A percentile compares a stretch with the other conserved stretches of the same genome.
Conservation (phyloP, 2,888 invertebrate genomes). For the Slavum lentiscoides region DNA sequence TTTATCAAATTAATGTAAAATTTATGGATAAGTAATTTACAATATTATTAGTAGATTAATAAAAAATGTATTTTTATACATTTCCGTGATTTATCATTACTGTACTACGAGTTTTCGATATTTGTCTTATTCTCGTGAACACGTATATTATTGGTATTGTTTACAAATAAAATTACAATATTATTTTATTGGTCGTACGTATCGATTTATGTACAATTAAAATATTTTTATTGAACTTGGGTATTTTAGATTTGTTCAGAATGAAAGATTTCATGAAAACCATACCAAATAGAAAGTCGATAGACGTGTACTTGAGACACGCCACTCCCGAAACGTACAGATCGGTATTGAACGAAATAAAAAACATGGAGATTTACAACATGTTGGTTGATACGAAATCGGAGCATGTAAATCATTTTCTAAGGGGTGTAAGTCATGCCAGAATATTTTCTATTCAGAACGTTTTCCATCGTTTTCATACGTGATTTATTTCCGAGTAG, state of each 20-base stretch:
- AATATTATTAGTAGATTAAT: no score
- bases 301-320: slow-evolving; percentile 73
- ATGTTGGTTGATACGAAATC: slow-evolving; percentile 77
- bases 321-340: slow-evolving; percentile 70
- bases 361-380: slow-evolving; percentile 75
- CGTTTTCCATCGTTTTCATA: background rate
- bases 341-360: slow-evolving; percentile 72
- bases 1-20: no score
- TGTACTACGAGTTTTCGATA: no score
- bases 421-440: slow-evolving; percentile 70
- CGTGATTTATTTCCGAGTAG: slow-evolving; percentile 61
- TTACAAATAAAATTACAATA: no score
- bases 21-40: no score
- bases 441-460: background rate
- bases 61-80: no score
- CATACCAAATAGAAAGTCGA: slow-evolving; percentile 65
- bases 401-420: slow-evolving; percentile 71
- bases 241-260: slow-evolving; percentile 67
- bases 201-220: no score
- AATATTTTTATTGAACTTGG: background rate
- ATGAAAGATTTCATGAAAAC: slow-evolving; percentile 71
- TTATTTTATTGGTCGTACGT: no score
- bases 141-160: no score
- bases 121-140: no score
- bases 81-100: no score